Percentiles rank a stretch among this genome's conserved stretches.
Evolutionary conservation across 1,140 invertebrate genomes (phyloP).

Genomic region (Drosophila malerkotliana): DNA sequence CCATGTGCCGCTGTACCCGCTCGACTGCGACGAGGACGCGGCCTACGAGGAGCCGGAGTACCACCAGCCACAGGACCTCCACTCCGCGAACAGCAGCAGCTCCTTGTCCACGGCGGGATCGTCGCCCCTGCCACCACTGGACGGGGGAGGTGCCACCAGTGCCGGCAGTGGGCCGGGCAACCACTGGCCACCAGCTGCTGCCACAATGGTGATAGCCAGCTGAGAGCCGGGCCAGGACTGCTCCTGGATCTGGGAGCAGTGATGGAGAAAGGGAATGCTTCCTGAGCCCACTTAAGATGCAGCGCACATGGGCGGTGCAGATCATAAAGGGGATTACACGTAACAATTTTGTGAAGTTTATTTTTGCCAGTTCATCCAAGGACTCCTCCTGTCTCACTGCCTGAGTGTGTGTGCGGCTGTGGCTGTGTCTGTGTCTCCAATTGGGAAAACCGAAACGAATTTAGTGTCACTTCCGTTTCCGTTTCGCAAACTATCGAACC

Average conservation of each 20-base stretch:
- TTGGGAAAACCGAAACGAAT: conserved; percentile 77
- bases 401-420: conserved; percentile 6
- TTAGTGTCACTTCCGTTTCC: conserved; percentile 80
- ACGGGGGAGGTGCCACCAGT: conserved; percentile 3
- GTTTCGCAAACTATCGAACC: conserved; percentile 74
- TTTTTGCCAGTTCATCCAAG: conserved; percentile 40
- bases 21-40: conserved; percentile 68
- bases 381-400: conserved; percentile 6
- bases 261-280: neutral
- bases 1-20: conserved; percentile 53
- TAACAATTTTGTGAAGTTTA: conserved; percentile 77
- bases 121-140: conserved; percentile 42
- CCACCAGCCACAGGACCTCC: conserved; percentile 76
- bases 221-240: conserved; percentile 69
- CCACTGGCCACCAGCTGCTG: conserved; percentile 70
- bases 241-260: conserved; percentile 72
- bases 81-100: conserved; percentile 56
- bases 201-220: conserved; percentile 79
- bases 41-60: conserved; percentile 78
- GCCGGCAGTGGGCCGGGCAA: conserved; percentile 1
- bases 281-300: conserved; percentile 65
- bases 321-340: conserved; percentile 80
- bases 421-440: conserved; percentile 33
- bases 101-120: conserved; percentile 69
- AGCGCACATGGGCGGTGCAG: conserved; percentile 61